Evolutionary conservation across 2,797 vertebrate genomes (phyloP), one percentile per base, ranked within the genome.

Genomic region (Karalla daura): DNA sequence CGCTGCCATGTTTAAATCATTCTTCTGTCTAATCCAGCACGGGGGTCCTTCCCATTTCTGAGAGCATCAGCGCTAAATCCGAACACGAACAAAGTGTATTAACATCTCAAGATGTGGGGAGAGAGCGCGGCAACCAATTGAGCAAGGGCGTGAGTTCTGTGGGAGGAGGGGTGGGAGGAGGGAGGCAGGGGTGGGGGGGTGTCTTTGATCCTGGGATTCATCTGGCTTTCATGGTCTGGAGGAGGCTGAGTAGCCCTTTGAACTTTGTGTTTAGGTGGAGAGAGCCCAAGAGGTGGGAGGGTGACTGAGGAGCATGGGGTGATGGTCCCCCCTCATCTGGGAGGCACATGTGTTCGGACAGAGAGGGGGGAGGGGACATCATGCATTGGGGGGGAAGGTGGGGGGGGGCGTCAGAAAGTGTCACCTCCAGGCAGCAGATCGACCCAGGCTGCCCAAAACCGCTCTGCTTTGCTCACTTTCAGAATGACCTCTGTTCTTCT

Each of bases 171-270:
- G 85, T 71, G 83, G 74, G 70, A 84, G 88, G 50, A 77, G 44
- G 21, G 65, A 63, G n/a, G 67, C 56, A 17, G 47, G 49, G 11
- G 23, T 25, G 12, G 64, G 76, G 78, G 84, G 81, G 64, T 56
- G 84, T 88, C 92, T 94, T 94, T 93, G 93, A 94, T 94, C 92
- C 90, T 86, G 64, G 88, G 91, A 91, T 91, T 93, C 91, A 93
- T 92, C 92, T 92, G 92, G 93, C 92, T 93, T 94, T 93, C 93
- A 94, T 93, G 93, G 91, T 93, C 91, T 93, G 88, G 84, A 93
- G 90, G 91, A 93, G 93, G 91, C 89, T 83, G 87, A 90, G 88
- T 73, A 91, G 90, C 90, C 92, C 91, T 94, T 94, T 94, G 92
- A 94, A 93, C 93, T 92, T 69, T 85, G 88, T 92, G 90, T 91